A percentile compares a stretch with the other conserved stretches of the same genome.
Conservation (phyloP, 2,113 vertebrate genomes). For the Prietella phreatophila region DNA sequence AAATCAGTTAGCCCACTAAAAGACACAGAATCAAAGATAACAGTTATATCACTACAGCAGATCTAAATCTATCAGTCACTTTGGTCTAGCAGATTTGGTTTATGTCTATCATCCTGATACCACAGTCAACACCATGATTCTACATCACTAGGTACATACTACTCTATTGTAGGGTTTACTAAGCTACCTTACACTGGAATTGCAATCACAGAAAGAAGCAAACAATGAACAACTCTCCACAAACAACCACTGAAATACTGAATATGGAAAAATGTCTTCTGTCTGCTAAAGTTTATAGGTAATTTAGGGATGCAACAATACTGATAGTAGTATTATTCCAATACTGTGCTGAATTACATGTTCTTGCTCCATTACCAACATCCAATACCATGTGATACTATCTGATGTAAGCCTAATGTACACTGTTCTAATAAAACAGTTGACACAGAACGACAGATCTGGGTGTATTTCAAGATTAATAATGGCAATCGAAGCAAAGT, state of each 20-base stretch:
- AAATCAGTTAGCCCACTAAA: constrained; percentile 22
- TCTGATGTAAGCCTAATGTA: background rate
- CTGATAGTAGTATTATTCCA: background rate
- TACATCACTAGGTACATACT: background rate
- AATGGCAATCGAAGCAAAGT: too few relatives aligned
- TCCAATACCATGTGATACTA: too few relatives aligned
- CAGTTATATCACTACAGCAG: constrained; percentile 1
- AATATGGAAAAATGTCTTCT: background rate
- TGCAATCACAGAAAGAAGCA: background rate
- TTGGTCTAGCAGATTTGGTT: background rate
- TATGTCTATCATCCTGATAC: background rate
- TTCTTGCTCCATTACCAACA: background rate
- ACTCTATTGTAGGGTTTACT: background rate
- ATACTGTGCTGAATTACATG: background rate
- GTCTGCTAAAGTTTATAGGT: background rate
- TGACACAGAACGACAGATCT: background rate
- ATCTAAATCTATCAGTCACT: constrained; percentile 30
- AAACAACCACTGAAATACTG: background rate
- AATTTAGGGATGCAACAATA: background rate
- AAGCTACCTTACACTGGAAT: background rate
- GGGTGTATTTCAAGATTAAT: background rate
- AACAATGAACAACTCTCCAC: background rate
- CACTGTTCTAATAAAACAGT: background rate
- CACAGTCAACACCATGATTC: background rate
- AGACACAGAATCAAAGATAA: constrained; percentile 13